Evolutionary conservation across 2,113 vertebrate genomes (phyloP).

Genomic region (Spea bombifrons): DNA sequence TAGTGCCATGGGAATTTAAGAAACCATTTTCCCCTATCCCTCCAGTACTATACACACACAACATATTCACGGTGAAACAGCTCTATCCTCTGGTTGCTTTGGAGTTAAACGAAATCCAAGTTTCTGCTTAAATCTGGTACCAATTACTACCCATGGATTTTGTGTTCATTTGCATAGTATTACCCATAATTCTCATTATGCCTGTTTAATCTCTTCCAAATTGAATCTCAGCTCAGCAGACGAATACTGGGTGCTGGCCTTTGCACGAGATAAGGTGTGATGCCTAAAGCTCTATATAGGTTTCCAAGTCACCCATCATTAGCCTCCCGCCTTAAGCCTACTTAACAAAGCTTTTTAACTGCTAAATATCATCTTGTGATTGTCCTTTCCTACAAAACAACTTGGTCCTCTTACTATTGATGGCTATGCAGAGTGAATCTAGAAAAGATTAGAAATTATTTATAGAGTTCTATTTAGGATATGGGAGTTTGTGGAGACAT

Average conservation of each 20-base stretch:
- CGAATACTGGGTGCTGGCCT: conserved; percentile 12
- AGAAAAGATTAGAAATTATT: conserved; percentile 12
- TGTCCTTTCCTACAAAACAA: conserved; percentile 2
- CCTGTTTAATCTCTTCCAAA: conserved; percentile 39
- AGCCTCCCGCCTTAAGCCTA: conserved; percentile 22
- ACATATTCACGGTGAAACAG: too few relatives aligned
- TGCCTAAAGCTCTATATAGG: background rate
- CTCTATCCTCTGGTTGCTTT: background rate
- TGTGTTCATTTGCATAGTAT: conserved; percentile 41
- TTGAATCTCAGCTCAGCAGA: conserved; percentile 39
- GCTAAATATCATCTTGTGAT: conserved; percentile 7
- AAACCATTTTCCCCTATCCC: too few relatives aligned
- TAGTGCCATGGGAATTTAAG: too few relatives aligned
- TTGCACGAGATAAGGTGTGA: conserved; percentile 21
- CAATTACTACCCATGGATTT: conserved; percentile 27
- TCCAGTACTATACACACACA: too few relatives aligned
- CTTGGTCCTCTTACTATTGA: conserved; percentile 21
- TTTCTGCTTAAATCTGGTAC: conserved; percentile 11
- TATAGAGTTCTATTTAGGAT: conserved; percentile 16
- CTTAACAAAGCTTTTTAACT: conserved; percentile 13
- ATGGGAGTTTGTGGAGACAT: too few relatives aligned
- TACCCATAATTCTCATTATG: conserved; percentile 45
- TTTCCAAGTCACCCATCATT: conserved; percentile 22
- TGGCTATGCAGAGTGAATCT: conserved; percentile 4
- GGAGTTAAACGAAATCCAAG: conserved; percentile 21